Evolutionary conservation across 1,140 invertebrate species (phyloP), one percentile per base, ranked within the genome.

Genomic region (Melitaea cinxia): DNA sequence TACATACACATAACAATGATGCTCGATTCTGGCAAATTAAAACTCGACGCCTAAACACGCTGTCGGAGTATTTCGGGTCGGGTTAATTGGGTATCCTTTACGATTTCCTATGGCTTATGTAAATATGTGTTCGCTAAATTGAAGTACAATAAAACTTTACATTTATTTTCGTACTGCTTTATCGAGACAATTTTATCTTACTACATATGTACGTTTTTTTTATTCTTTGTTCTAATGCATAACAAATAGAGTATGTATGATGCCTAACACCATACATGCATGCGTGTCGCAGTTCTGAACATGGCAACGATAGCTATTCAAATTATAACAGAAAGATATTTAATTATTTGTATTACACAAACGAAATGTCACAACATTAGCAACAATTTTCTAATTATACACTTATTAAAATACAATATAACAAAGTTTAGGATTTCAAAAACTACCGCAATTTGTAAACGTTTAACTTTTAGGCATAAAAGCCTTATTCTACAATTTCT

Each of bases 21-120:
- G 19, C 42, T 47, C 80, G 79, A 81, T 81, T 82, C 78, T 70
- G 75, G 69, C 73, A 85, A 88, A 88, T 84, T 83, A 83, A 84
- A 86, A 83, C 77, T 80, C 73, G 71, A 77, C 73, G 71, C 73
- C 77, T 72, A 69, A 77, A 80, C 56, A 63, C 45, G 39, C 24
- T 23, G 42, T 58, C 37, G 56, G 56, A 6, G 26, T 33, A 58
- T 47, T 58, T 45, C 19, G 56, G 55, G 23, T 57, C 39, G 55
- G 42, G 17, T 58, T 58, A 47, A 58, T 58, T 58, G 56, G 42
- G 39, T 58, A 47, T 47, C 17, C 42, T 23, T 21, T 47, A 23
- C 42, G 42, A 47, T 47, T 47, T 47, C 42, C 23, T 17, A 17
- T 19, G 23, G 19, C 23, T 47, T 24, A 52, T 52, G 49, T 52